A percentile compares a stretch with the other conserved stretches of the same genome.
Conservation (phyloP, 2,113 vertebrate species). For the Labeo catla region DNA sequence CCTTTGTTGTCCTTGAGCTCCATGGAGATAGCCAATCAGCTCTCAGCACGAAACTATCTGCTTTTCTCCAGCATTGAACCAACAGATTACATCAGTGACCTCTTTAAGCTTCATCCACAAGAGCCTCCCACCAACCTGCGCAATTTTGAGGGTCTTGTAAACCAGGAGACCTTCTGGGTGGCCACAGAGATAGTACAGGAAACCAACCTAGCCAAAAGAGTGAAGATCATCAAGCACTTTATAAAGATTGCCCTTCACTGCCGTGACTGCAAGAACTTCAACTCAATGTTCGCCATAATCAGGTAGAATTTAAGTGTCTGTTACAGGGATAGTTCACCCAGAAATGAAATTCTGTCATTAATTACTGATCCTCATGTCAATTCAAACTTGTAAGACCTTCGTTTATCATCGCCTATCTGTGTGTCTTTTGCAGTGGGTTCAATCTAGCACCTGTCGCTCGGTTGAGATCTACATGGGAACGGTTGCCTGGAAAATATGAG, state of each 20-base stretch:
- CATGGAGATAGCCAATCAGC: conserved; percentile 93
- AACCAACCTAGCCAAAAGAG: conserved; percentile 92
- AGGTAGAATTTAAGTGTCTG: conserved; percentile 75
- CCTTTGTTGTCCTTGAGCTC: conserved; percentile 93
- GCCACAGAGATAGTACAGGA: conserved; percentile 93
- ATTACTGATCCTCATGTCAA: too few species aligned
- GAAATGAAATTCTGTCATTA: too few species aligned
- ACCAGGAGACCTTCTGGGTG: conserved; percentile 99
- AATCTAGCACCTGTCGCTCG: conserved; percentile 94
- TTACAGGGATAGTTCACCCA: too few species aligned
- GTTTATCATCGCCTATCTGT: background rate
- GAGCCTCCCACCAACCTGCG: conserved; percentile 87
- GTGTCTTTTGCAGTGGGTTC: conserved; percentile 80
- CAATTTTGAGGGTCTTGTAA: conserved; percentile 95
- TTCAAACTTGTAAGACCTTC: too few species aligned
- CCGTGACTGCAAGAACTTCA: conserved; percentile 99
- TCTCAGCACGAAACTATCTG: conserved; percentile 95
- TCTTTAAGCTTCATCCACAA: conserved; percentile 92
- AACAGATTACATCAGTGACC: conserved; percentile 94
- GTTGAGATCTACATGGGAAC: conserved; percentile 96
- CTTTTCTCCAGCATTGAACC: conserved; percentile 97
- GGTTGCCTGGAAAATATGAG: conserved; percentile 96
- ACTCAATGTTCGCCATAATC: conserved; percentile 99
- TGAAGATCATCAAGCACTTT: conserved; percentile 98
- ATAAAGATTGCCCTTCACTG: conserved; percentile 98